These are phyloP conservation scores for Spea multiplicata DNA, from an alignment of 2,113 vertebrate species.

Conservation along the genomic window DNA sequence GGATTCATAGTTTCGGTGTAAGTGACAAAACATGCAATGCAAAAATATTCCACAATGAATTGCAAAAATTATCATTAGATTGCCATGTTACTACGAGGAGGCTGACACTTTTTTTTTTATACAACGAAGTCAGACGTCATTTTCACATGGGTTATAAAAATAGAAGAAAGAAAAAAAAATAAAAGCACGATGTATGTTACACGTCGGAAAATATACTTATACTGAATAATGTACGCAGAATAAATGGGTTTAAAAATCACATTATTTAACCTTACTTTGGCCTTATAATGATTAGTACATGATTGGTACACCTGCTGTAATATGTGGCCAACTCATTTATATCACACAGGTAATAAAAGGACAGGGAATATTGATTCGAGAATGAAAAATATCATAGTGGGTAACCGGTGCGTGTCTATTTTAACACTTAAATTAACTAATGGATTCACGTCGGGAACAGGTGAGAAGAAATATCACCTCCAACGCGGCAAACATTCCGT, in stretches of 20 bases:
- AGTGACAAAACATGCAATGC: constrained; percentile 76
- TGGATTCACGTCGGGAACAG: constrained; percentile 4
- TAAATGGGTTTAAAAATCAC: constrained; percentile 48
- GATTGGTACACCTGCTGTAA: constrained; percentile 1
- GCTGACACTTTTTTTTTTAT: constrained; percentile 46
- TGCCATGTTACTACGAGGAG: constrained; percentile 44
- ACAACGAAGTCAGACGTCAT: constrained; percentile 47
- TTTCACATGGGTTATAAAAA: constrained; percentile 54
- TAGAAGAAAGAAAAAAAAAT: constrained; percentile 52
- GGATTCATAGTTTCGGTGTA: constrained; percentile 69
- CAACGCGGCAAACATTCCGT: constrained; percentile 11
- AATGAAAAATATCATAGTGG: constrained; percentile 28
- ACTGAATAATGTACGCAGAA: constrained; percentile 55
- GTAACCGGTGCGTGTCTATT: constrained; percentile 19
- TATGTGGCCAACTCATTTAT: constrained; percentile 16
- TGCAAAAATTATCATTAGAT: constrained; percentile 57
- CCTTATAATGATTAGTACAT: constrained; percentile 34
- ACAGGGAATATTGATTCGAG: constrained; percentile 13
- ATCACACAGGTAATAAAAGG: constrained; percentile 13
- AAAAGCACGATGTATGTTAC: constrained; percentile 17
- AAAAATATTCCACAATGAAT: constrained; percentile 61
- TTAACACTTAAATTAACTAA: constrained; percentile 14
- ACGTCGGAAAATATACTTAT: constrained; percentile 52
- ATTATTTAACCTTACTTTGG: constrained; percentile 34
- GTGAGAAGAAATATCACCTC: constrained; percentile 17